Evolutionary conservation across 2,888 invertebrate genomes (phyloP).

Genomic region (Athalia cordata): DNA sequence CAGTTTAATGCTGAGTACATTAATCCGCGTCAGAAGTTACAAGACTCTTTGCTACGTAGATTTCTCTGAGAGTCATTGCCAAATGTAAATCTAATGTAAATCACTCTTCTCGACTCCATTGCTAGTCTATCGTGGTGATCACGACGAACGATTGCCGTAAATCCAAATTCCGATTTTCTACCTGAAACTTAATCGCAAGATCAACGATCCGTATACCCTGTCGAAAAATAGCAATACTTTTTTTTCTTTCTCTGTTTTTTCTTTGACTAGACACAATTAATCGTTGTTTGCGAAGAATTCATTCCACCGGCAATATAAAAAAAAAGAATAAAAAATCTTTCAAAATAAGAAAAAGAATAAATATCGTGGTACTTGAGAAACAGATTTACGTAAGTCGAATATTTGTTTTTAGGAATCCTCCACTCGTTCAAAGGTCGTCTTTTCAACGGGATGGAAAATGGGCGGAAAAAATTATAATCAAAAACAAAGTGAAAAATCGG

Average conservation of each 20-base stretch:
- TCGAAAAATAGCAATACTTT: neutral
- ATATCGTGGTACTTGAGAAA: neutral
- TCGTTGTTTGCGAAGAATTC: neutral
- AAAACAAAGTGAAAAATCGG: neutral
- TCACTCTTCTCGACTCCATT: conserved; percentile 44
- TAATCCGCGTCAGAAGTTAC: conserved; percentile 38
- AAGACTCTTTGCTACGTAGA: conserved; percentile 26
- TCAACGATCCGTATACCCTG: neutral
- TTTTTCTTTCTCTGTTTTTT: neutral
- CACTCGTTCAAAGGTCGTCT: neutral
- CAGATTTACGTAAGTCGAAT: conserved; percentile 6
- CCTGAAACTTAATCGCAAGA: neutral
- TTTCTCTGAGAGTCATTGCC: conserved; percentile 53
- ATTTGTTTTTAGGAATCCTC: neutral
- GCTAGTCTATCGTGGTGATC: conserved; percentile 30
- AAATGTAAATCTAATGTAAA: conserved; percentile 64
- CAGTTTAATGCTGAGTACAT: conserved; percentile 27
- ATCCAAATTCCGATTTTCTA: conserved; percentile 33
- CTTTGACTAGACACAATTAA: neutral
- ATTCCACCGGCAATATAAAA: neutral
- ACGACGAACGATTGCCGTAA: conserved; percentile 29
- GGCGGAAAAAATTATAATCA: no score
- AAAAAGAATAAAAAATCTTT: neutral
- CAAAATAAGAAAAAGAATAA: neutral
- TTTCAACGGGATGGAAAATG: neutral